phyloP scores from a whole-genome alignment of 2,797 vertebrate genomes.

The Anas georgica region DNA sequence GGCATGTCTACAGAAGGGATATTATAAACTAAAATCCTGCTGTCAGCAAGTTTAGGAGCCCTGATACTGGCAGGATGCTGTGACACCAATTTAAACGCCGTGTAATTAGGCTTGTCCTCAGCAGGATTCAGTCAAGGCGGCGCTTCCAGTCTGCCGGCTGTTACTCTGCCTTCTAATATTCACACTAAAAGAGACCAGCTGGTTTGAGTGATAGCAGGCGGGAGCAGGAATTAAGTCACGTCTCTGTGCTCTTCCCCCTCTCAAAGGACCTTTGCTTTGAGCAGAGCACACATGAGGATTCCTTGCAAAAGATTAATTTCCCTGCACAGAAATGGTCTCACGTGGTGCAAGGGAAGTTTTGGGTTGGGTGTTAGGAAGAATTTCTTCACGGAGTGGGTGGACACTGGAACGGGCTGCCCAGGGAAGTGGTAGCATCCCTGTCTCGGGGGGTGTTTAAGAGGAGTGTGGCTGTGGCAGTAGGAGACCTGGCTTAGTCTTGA shows the following conservation, averaged over 20 bases:
- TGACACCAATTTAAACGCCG: not conserved
- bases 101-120: not conserved
- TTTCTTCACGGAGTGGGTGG: not conserved
- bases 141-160: not conserved
- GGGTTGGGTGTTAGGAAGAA: not conserved
- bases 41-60: not conserved
- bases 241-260: not conserved
- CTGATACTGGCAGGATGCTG: not conserved
- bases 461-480: not conserved
- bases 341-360: not conserved
- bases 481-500: not conserved
- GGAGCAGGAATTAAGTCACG: not conserved
- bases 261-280: not conserved
- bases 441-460: not conserved
- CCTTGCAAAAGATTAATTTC: not conserved
- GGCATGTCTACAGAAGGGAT: not conserved
- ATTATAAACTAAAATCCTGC: not conserved
- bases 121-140: not conserved
- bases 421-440: not conserved
- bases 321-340: not conserved
- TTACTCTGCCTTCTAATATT: not conserved
- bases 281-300: fast-evolving
- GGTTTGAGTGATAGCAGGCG: fast-evolving
- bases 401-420: not conserved
- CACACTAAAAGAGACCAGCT: not conserved